Percentiles rank a stretch among this genome's conserved stretches.
Evolutionary conservation across 2,888 invertebrate genomes (phyloP).

Genomic region (Elysia crispata): DNA sequence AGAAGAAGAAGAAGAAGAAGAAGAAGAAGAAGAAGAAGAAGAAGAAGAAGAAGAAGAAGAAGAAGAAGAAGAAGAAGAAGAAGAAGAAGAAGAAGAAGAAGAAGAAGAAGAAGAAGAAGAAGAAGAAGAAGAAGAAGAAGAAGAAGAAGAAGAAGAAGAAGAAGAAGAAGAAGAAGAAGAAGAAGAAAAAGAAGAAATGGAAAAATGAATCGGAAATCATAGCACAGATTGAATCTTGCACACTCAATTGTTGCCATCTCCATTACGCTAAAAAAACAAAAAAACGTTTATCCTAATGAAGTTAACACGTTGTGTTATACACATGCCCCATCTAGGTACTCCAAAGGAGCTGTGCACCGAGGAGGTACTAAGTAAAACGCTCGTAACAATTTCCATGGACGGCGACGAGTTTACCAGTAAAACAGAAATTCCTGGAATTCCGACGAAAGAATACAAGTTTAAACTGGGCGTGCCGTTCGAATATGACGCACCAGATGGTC

Average conservation of each 20-base stretch:
- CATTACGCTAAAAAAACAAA: too few species aligned
- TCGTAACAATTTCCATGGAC: too few species aligned
- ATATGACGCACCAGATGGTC: slow-evolving; percentile 88
- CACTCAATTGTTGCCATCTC: slow-evolving; percentile 62
- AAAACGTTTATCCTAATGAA: too few species aligned
- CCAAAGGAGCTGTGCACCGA: too few species aligned
- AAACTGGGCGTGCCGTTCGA: slow-evolving; percentile 70
- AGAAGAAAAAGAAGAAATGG: background rate
- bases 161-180: background rate
- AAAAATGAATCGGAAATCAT: background rate
- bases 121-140: slow-evolving; percentile 5
- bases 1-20: slow-evolving; percentile 14
- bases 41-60: background rate
- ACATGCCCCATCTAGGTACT: too few species aligned
- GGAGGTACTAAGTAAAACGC: too few species aligned
- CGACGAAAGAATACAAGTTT: slow-evolving; percentile 60
- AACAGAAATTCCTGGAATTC: too few species aligned
- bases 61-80: background rate
- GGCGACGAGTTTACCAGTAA: too few species aligned
- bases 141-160: background rate
- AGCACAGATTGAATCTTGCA: background rate
- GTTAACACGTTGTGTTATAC: too few species aligned
- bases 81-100: background rate
- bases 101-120: background rate
- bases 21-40: background rate